Base-by-base conservation (phyloP, 2,113 vertebrate genomes). In the Tyrannus savana region DNA sequence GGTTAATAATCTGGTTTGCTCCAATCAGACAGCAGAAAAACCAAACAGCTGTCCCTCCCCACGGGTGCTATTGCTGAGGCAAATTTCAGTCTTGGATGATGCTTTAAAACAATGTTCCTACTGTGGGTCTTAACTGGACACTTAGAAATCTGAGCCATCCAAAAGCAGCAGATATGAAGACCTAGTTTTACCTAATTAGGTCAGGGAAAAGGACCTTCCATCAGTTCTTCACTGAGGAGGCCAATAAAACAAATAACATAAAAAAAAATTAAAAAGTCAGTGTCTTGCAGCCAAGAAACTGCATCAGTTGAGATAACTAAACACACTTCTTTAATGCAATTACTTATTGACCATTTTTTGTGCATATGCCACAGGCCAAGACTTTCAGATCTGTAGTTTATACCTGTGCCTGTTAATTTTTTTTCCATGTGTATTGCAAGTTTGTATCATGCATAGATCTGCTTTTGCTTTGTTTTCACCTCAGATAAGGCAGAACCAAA, bases 1-100 rank as follows among this genome's bases (percentile, higher is more conserved):
- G 90, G 14, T 90, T 95, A 92, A 92, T 93, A 85, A 96, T 42
- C 66, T 90, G 12, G 52, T 96, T 87, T 93, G 39, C 60, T 82
- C 83, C 72, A 91, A n/a, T 81, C 49, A 78, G 18, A 44, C 49
- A 86, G 28, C 19, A 71, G 37, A 35, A 59, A 24, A 31, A 64
- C 60, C 28, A 59, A 85, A 67, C 44, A 72, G 31, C 56, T 95
- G n/a, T 66, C 66, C 39, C 35, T 92, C 17, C 30, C 42, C n/a
- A 7, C 27, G 24, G 56, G 28, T 62, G 25, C 46, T 93, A 30
- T 46, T 95, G 86, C 53, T 91, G 58, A 95, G 52, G 33, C 81
- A 58, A 68, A 75, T 93, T 72, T 94, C 76, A 78, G 59, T 64
- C 64, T 56, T 75, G 59, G 47, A 68, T 64, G 76, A 64, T 81